phyloP scores from a whole-genome alignment of 2,888 invertebrate genomes.

The Fragum fragum region DNA sequence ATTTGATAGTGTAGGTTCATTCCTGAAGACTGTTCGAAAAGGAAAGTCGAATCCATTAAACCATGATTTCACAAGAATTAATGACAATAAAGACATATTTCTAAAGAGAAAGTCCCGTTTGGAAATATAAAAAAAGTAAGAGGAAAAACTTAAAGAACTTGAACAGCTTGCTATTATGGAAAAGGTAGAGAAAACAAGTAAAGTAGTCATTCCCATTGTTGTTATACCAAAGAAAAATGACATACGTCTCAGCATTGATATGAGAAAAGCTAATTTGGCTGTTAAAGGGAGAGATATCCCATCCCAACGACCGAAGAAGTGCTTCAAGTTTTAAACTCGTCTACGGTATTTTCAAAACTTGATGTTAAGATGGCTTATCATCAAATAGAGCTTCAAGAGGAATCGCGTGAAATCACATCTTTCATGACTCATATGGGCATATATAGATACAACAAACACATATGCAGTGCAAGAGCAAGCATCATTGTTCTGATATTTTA shows the following conservation, averaged over 20 bases:
- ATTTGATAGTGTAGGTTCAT: too few relatives aligned
- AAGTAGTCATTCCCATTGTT: not conserved
- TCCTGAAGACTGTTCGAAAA: too few relatives aligned
- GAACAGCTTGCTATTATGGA: not conserved
- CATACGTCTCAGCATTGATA: constrained; percentile 56
- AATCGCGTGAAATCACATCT: constrained; percentile 47
- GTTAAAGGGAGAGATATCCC: constrained; percentile 52
- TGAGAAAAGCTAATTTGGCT: constrained; percentile 56
- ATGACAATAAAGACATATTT: too few relatives aligned
- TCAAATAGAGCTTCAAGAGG: constrained; percentile 29
- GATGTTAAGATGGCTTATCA: constrained; percentile 53
- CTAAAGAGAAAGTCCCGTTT: too few relatives aligned
- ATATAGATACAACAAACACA: constrained; percentile 49
- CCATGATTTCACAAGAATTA: too few relatives aligned
- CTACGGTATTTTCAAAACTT: constrained; percentile 55
- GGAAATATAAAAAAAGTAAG: not conserved
- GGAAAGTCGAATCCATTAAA: too few relatives aligned
- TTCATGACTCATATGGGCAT: constrained; percentile 57
- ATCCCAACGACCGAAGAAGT: constrained; percentile 59
- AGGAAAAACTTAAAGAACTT: not conserved
- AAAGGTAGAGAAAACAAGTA: not conserved
- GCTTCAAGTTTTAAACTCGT: constrained; percentile 49
- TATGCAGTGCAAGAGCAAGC: too few relatives aligned
- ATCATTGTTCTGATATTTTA: too few relatives aligned
- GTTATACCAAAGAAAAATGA: too few relatives aligned